These are phyloP conservation scores for Bombylius discolor DNA, from an alignment of 2,888 invertebrate genomes.

Conservation along the genomic window DNA sequence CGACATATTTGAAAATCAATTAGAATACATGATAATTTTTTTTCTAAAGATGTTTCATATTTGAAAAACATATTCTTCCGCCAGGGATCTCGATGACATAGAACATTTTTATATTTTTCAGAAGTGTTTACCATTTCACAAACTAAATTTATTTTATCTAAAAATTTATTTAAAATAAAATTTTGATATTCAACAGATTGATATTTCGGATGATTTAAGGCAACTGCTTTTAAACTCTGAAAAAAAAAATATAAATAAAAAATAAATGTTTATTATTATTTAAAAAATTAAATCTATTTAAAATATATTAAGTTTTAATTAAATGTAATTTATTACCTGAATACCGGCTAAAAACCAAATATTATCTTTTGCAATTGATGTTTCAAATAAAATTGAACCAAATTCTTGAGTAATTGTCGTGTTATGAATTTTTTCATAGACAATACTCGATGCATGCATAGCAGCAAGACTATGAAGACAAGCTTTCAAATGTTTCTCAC, in stretches of 20 bases:
- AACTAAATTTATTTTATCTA: conserved; percentile 19
- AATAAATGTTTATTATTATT: too few species aligned
- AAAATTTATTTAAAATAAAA: conserved; percentile 23
- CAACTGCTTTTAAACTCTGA: conserved; percentile 21
- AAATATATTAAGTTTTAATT: too few species aligned
- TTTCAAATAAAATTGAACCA: conserved; percentile 7
- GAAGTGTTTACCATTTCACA: conserved; percentile 29
- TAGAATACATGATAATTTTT: conserved; percentile 20
- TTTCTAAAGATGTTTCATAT: background rate
- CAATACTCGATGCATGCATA: conserved; percentile 25
- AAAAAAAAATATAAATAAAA: background rate
- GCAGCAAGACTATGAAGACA: conserved; percentile 23
- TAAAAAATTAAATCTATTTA: too few species aligned
- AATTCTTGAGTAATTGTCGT: conserved; percentile 4
- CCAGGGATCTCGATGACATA: conserved; percentile 37
- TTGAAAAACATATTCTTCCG: conserved; percentile 30
- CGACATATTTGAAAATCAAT: conserved; percentile 32
- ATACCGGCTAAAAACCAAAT: conserved; percentile 9
- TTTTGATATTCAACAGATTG: conserved; percentile 16
- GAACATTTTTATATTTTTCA: conserved; percentile 34
- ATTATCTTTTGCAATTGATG: conserved; percentile 3
- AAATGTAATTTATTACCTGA: background rate
- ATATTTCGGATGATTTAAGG: conserved; percentile 20
- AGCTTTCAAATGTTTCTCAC: conserved; percentile 22
- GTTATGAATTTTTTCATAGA: conserved; percentile 21